Percentiles rank a stretch among this genome's conserved stretches.
These are phyloP conservation scores for Lepidurus packardi DNA, from an alignment of 1,140 invertebrate species.

Conservation along the genomic window DNA sequence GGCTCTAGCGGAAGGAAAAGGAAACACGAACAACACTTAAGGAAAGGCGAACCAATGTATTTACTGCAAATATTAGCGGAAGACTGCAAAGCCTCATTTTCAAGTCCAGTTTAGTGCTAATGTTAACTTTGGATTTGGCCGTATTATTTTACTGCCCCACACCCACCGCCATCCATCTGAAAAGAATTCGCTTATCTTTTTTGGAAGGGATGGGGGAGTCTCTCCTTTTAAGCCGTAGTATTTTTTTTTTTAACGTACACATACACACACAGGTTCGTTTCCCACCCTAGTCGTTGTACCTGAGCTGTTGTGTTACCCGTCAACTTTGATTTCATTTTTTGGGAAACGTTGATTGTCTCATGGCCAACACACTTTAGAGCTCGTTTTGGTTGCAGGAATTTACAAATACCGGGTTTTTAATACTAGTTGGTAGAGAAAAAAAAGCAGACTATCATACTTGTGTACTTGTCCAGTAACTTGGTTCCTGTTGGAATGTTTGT, in stretches of 20 bases:
- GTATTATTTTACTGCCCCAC: not conserved
- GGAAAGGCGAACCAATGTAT: too few relatives aligned
- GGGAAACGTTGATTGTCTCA: conserved; percentile 4
- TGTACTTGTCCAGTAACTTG: conserved; percentile 19
- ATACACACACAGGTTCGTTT: conserved; percentile 1
- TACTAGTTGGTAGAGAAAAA: not conserved
- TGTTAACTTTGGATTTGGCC: not conserved
- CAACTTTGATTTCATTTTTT: not conserved
- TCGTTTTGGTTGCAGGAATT: conserved; percentile 12
- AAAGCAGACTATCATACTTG: conserved; percentile 18
- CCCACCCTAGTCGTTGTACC: conserved; percentile 20
- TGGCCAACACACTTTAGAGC: conserved; percentile 11
- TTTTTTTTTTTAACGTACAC: not conserved
- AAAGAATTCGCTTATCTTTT: not conserved
- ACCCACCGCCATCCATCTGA: not conserved
- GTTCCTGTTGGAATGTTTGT: conserved; percentile 18
- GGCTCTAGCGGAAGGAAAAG: too few relatives aligned
- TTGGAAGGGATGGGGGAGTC: not conserved
- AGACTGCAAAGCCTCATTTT: too few relatives aligned
- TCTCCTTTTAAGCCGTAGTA: not conserved
- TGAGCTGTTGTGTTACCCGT: conserved; percentile 21
- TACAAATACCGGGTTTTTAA: not conserved
- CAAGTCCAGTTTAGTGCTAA: too few relatives aligned
- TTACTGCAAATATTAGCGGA: too few relatives aligned
- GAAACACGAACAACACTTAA: too few relatives aligned